Evolutionary conservation across 2,113 vertebrate genomes (phyloP).

Genomic region (Carassius carassius): DNA sequence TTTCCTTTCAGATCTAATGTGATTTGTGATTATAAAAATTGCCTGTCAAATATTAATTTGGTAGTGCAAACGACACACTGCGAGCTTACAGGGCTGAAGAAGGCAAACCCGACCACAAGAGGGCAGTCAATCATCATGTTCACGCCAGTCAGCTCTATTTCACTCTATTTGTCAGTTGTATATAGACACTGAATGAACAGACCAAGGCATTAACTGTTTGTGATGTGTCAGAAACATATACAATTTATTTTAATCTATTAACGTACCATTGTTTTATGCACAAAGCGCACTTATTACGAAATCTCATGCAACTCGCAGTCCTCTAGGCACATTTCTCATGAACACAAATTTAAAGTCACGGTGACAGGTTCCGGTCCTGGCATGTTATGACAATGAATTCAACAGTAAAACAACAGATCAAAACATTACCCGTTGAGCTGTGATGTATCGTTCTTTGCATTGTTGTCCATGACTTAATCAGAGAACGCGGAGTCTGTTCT

Average conservation of each 20-base stretch:
- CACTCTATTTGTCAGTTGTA: not conserved
- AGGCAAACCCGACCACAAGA: not conserved
- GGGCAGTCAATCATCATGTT: not conserved
- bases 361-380: too few relatives aligned
- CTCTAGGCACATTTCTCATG: not conserved
- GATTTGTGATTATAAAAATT: not conserved
- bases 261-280: not conserved
- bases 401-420: not conserved
- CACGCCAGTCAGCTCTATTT: not conserved
- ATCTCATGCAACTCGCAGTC: not conserved
- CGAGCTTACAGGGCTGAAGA: not conserved
- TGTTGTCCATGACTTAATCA: conserved; percentile 3
- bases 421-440: conserved; percentile 28
- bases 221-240: not conserved
- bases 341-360: not conserved
- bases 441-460: not conserved
- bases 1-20: conserved; percentile 11
- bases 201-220: not conserved
- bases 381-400: not conserved
- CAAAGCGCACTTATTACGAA: not conserved
- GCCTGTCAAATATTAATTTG: not conserved
- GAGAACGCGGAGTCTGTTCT: not conserved
- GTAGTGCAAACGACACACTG: too few relatives aligned
- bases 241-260: not conserved
- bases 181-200: not conserved